Conservation (phyloP, 2,113 vertebrate genomes). For the Nansenia antarctica region DNA sequence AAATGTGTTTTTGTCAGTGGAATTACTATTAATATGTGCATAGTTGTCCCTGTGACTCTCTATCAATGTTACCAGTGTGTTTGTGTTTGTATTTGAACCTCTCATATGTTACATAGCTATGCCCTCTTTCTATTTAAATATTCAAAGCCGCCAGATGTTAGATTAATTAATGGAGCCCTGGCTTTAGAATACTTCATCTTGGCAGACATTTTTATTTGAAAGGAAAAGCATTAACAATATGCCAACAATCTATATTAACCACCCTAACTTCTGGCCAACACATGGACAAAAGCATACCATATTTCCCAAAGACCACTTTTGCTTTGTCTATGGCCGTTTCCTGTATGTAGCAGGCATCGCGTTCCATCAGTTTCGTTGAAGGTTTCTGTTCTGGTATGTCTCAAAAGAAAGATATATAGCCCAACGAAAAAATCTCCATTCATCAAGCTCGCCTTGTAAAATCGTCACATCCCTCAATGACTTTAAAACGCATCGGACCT, state of each 20-base stretch:
- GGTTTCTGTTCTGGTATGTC: background rate
- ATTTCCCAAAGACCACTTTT: background rate
- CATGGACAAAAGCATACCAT: background rate
- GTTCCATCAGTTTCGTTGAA: background rate
- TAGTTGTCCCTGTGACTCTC: too few species aligned
- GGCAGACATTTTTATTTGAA: background rate
- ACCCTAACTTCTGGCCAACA: background rate
- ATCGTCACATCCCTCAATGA: conserved; percentile 42
- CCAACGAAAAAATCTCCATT: conserved; percentile 24
- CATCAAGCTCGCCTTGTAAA: conserved; percentile 43
- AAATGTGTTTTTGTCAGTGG: too few species aligned
- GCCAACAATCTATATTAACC: background rate
- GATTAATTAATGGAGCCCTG: background rate
- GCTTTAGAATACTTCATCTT: background rate
- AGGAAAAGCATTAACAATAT: background rate
- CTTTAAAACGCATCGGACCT: conserved; percentile 27
- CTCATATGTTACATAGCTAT: background rate
- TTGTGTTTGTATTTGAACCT: too few species aligned
- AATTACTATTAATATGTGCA: too few species aligned
- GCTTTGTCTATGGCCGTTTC: background rate
- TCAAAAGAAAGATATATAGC: background rate
- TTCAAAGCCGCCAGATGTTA: background rate
- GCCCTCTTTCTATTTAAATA: background rate
- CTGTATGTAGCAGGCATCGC: background rate
- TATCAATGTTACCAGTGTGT: too few species aligned